Evolutionary conservation across 2,113 vertebrate species (phyloP), one percentile per base, ranked within the genome.

Genomic region (Sapajus apella): DNA sequence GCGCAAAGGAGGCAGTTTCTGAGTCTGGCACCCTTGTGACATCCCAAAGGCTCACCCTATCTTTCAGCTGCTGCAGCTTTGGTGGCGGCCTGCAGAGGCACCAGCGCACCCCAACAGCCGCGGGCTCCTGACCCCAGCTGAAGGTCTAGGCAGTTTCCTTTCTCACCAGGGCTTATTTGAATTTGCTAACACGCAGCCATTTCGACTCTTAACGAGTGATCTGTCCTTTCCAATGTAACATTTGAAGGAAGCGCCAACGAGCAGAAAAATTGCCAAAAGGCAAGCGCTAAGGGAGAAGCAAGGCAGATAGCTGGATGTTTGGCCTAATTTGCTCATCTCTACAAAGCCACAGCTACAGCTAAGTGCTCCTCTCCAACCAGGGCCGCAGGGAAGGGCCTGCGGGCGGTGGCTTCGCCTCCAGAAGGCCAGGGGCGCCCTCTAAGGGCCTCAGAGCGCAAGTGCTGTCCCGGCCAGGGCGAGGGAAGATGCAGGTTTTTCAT

Each of bases 381-480:
- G 16, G n/a, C 21, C 1, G 35, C 40, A 32, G 0, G 23, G 3
- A 43, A 6, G 18, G 43, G 25, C 37, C 92, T 0, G 12, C 0
- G 0, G 25, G 77, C 20, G 2, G 35, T 11, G 85, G 52, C 37
- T 45, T 13, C 2, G 66, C 32, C 11, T 84, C 88, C 0, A 20
- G 73, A 92, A 97, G 80, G 92, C 58, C 84, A 25, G 40, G 80
- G 66, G 96, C 97, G 96, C 97, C 97, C 98, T 91, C 98, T 98
- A 97, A 81, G 70, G 98, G 94, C 64, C 25, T 9, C 47, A 12
- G 40, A 4, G 61, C 5, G 37, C 89, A 72, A 61, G 75, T 25
- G 32, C 92, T 0, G 43, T 12, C 35, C 1, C 20, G 30, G 4
- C 35, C 0, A 0, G 50, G 32, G 23, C 8, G 3, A 8, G 45